phyloP scores from a whole-genome alignment of 1,140 invertebrate genomes.

The Venturia canescens region DNA sequence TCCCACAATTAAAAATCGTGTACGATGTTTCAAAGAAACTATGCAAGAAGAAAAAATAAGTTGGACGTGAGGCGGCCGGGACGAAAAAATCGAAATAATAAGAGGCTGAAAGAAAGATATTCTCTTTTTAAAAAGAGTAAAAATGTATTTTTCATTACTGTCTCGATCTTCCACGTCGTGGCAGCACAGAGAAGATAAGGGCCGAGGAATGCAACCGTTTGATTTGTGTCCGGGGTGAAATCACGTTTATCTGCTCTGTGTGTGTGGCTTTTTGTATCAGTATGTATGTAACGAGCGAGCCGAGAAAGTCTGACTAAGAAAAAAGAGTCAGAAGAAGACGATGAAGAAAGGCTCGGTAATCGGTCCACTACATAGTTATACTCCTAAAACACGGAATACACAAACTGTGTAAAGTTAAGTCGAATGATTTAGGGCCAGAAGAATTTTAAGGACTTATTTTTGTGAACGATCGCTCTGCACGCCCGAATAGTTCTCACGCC shows the following conservation, averaged over 20 bases:
- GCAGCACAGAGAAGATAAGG: conserved; percentile 39
- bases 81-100: conserved; percentile 8
- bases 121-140: background rate
- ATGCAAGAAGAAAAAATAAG: conserved; percentile 2
- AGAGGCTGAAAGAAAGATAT: background rate
- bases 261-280: conserved; percentile 9
- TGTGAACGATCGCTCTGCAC: too few species aligned
- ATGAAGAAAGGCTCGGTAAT: conserved; percentile 38
- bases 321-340: conserved; percentile 12
- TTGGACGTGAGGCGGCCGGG: background rate
- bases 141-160: background rate
- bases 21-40: background rate
- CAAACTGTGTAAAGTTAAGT: background rate
- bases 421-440: background rate
- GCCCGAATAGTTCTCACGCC: too few species aligned
- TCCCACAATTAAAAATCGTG: conserved; percentile 13
- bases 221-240: conserved; percentile 42
- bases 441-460: background rate
- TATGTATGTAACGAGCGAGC: conserved; percentile 1
- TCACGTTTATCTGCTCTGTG: conserved; percentile 17
- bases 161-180: conserved; percentile 14
- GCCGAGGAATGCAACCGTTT: conserved; percentile 45
- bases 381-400: background rate
- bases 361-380: conserved; percentile 9
- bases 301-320: conserved; percentile 31